Conservation (phyloP, 2,888 invertebrate genomes). For the Archips xylosteana region DNA sequence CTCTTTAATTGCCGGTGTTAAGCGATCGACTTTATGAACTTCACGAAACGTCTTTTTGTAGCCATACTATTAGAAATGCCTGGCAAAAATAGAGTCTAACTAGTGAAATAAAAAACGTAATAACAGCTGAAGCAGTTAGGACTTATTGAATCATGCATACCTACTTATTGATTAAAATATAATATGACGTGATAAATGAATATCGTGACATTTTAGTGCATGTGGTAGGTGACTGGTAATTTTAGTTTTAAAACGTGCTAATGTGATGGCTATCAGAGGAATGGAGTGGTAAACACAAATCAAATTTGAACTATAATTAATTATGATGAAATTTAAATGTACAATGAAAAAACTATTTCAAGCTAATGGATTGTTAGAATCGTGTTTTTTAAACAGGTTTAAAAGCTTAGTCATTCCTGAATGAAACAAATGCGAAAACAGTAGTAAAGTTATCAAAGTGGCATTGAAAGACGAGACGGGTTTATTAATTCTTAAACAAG, state of each 20-base stretch:
- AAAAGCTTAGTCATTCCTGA: neutral
- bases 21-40: no score
- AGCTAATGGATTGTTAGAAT: neutral
- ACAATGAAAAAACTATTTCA: slow-evolving; percentile 19
- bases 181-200: neutral
- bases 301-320: slow-evolving; percentile 34
- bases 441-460: neutral
- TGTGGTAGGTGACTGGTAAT: neutral
- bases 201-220: slow-evolving; percentile 11
- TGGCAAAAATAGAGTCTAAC: no score
- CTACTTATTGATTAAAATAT: neutral
- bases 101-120: no score
- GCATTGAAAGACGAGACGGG: neutral
- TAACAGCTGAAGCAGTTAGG: neutral
- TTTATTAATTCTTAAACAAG: neutral
- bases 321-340: slow-evolving; percentile 11
- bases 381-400: neutral
- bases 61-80: no score
- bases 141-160: neutral
- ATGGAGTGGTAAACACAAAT: slow-evolving; percentile 26
- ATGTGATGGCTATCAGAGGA: slow-evolving; percentile 32
- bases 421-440: no score
- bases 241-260: slow-evolving; percentile 34
- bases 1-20: no score
- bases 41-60: no score